These are phyloP conservation scores for Melanchra persicariae DNA, from an alignment of 2,888 invertebrate genomes.

Conservation along the genomic window DNA sequence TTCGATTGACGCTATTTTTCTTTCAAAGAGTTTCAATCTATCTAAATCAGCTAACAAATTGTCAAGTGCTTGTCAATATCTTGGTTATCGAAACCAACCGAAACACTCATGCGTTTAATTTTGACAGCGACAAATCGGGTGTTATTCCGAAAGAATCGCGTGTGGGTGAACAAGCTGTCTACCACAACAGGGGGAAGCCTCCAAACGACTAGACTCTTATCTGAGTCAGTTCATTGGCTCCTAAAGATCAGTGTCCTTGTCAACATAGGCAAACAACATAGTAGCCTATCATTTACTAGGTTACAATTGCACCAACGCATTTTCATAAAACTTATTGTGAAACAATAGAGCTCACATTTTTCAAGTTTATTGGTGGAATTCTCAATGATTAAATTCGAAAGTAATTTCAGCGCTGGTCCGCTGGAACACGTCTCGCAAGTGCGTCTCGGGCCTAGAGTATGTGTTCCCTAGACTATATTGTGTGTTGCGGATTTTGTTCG, in stretches of 20 bases:
- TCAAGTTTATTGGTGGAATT: not conserved
- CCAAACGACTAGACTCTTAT: conserved; percentile 1
- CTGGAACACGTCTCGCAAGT: too few relatives aligned
- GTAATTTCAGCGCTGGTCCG: not conserved
- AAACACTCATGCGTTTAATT: not conserved
- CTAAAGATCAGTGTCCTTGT: conserved; percentile 16
- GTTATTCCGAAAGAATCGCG: not conserved
- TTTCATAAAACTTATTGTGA: conserved; percentile 15
- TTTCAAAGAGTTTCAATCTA: too few relatives aligned
- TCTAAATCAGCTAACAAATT: not conserved
- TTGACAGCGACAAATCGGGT: not conserved
- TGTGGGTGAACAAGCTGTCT: not conserved
- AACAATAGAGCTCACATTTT: conserved; percentile 4
- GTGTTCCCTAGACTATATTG: too few relatives aligned
- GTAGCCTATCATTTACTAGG: not conserved
- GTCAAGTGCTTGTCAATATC: not conserved
- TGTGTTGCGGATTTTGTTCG: too few relatives aligned
- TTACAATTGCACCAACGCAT: conserved; percentile 1
- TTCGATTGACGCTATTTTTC: not conserved
- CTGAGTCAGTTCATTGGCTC: conserved; percentile 20
- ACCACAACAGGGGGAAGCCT: not conserved
- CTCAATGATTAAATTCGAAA: not conserved
- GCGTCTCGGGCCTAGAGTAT: too few relatives aligned
- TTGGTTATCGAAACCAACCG: not conserved
- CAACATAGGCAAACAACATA: conserved; percentile 19